Percentiles rank a stretch among this genome's conserved stretches.
These are phyloP conservation scores for Grapholita molesta DNA, from an alignment of 1,140 invertebrate species.

Conservation along the genomic window DNA sequence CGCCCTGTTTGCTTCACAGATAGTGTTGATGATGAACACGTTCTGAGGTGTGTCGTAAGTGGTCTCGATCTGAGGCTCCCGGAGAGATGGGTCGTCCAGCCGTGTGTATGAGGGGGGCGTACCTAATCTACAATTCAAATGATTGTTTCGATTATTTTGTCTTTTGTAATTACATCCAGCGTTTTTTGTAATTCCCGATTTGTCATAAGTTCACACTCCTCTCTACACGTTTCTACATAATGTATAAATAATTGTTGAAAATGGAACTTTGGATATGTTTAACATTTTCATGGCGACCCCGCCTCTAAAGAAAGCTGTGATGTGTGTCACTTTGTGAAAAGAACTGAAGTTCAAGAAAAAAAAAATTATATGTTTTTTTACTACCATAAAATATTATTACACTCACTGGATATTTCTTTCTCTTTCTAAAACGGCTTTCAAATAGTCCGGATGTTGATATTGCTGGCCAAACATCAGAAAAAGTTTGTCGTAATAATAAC, in stretches of 20 bases:
- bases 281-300: background rate
- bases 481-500: slow-evolving; percentile 79
- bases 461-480: slow-evolving; percentile 80
- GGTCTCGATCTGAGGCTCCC: slow-evolving; percentile 24
- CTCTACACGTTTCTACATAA: too few species aligned
- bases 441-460: slow-evolving; percentile 77
- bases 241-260: too few species aligned
- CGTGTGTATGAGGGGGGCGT: slow-evolving; percentile 34
- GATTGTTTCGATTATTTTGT: background rate
- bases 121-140: background rate
- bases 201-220: too few species aligned
- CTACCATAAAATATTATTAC: too few species aligned
- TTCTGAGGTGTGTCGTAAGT: slow-evolving; percentile 68
- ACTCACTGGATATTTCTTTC: slow-evolving; percentile 48
- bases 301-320: too few species aligned
- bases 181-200: too few species aligned
- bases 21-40: slow-evolving; percentile 79
- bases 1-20: slow-evolving; percentile 69
- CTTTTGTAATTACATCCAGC: background rate
- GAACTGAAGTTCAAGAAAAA: too few species aligned
- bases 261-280: too few species aligned
- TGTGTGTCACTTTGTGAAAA: too few species aligned
- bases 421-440: slow-evolving; percentile 40
- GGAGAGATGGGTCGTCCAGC: slow-evolving; percentile 37
- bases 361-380: too few species aligned